A percentile compares a stretch with the other conserved stretches of the same genome.
Evolutionary conservation across 2,113 vertebrate genomes (phyloP).

Genomic region (Plecturocebus donacophilus): DNA sequence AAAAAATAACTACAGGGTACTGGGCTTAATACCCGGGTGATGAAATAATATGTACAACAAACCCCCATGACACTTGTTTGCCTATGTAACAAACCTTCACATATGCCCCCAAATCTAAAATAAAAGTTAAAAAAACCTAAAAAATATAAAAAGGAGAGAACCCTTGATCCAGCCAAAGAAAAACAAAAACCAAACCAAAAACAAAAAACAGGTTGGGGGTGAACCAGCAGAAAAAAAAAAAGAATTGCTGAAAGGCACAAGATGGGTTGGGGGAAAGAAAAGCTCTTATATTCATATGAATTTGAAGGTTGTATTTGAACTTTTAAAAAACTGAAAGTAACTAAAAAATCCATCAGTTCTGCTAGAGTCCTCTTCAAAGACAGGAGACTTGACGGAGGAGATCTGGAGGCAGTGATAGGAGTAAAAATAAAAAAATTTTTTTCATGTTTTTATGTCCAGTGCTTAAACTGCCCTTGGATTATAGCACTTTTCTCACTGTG

Average conservation of each 20-base stretch:
- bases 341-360: slow-evolving; percentile 17
- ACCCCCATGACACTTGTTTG: no score
- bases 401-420: neutral
- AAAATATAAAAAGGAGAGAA: no score
- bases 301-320: neutral
- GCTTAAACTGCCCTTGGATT: neutral
- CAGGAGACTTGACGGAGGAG: neutral
- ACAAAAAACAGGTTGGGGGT: neutral
- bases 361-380: neutral
- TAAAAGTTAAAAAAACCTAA: no score
- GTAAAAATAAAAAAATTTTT: neutral
- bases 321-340: slow-evolving; percentile 29
- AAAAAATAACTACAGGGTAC: no score
- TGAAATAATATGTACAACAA: no score
- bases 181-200: neutral
- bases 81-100: no score
- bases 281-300: neutral
- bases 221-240: neutral
- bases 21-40: no score
- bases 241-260: neutral
- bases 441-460: neutral
- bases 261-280: neutral
- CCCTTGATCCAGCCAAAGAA: neutral
- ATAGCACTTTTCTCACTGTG: neutral
- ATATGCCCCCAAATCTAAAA: no score